Percentiles rank a stretch among this genome's conserved stretches.
Conservation (phyloP, 2,888 invertebrate genomes). For the Cheilosia vernalis region DNA sequence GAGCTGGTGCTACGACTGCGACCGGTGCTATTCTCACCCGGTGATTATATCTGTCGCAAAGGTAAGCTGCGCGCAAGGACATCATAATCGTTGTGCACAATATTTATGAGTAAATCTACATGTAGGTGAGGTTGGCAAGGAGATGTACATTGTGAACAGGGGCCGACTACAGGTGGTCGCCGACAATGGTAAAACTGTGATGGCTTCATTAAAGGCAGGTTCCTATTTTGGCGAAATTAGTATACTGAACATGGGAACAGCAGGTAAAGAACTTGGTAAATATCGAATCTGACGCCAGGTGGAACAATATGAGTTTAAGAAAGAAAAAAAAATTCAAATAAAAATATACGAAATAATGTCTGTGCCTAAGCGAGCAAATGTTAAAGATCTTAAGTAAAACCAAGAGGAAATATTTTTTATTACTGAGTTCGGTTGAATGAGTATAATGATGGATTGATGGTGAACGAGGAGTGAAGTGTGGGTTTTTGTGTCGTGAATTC, state of each 20-base stretch:
- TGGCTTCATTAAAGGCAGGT: slow-evolving; percentile 98
- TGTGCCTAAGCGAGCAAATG: slow-evolving; percentile 48
- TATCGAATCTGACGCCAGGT: slow-evolving; percentile 87
- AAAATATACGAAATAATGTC: slow-evolving; percentile 25
- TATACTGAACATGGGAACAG: slow-evolving; percentile 99
- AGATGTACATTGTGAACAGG: slow-evolving; percentile 99
- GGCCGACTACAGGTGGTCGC: slow-evolving; percentile 97
- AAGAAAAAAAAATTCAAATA: slow-evolving; percentile 29
- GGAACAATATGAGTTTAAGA: slow-evolving; percentile 80
- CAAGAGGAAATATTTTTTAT: slow-evolving; percentile 23
- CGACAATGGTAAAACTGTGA: slow-evolving; percentile 96
- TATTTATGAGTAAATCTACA: slow-evolving; percentile 72
- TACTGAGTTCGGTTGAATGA: slow-evolving; percentile 32
- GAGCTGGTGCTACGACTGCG: slow-evolving; percentile 96
- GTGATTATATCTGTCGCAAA: slow-evolving; percentile 99
- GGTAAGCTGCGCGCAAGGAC: slow-evolving; percentile 86
- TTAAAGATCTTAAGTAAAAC: slow-evolving; percentile 37
- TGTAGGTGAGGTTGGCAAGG: slow-evolving; percentile 98
- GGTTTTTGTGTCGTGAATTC: slow-evolving; percentile 34
- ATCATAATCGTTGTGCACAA: neutral
- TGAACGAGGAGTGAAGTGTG: slow-evolving; percentile 13
- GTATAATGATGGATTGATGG: neutral
- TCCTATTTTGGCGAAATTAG: slow-evolving; percentile 99
- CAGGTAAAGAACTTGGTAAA: slow-evolving; percentile 98
- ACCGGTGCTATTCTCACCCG: slow-evolving; percentile 98